Evolutionary conservation across 2,113 vertebrate species (phyloP).

Genomic region (Eptatretus burgeri): DNA sequence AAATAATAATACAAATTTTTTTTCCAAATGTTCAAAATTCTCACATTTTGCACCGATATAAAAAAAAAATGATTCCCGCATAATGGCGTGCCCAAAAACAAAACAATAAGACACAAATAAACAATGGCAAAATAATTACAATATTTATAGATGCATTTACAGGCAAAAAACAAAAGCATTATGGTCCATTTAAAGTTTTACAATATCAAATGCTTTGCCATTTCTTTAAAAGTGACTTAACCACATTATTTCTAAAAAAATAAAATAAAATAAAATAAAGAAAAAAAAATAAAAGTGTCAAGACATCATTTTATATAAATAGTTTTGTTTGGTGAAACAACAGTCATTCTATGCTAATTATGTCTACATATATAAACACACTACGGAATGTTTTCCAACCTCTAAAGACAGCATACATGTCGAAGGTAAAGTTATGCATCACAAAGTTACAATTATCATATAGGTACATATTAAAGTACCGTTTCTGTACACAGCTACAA

Average conservation of each 20-base stretch:
- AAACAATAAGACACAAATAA: slow-evolving; percentile 3
- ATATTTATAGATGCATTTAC: slow-evolving; percentile 6
- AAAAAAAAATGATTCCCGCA: slow-evolving; percentile 2
- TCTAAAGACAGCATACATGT: slow-evolving; percentile 6
- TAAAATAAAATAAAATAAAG: background rate
- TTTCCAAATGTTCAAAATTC: background rate
- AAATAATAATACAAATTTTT: slow-evolving; percentile 5
- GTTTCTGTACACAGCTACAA: slow-evolving; percentile 5
- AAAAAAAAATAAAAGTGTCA: background rate
- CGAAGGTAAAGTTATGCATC: slow-evolving; percentile 2
- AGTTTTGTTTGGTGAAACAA: slow-evolving; percentile 4
- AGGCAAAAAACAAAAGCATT: background rate
- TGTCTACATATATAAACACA: slow-evolving; percentile 5
- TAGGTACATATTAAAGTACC: slow-evolving; percentile 6
- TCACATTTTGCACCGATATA: slow-evolving; percentile 1
- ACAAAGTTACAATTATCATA: slow-evolving; percentile 6
- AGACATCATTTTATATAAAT: background rate
- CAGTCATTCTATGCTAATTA: slow-evolving; percentile 4
- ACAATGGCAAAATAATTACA: slow-evolving; percentile 7
- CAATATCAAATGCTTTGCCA: background rate
- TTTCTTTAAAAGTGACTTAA: slow-evolving; percentile 6
- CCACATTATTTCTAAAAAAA: slow-evolving; percentile 6
- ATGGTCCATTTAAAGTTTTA: slow-evolving; percentile 4
- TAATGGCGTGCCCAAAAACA: background rate
- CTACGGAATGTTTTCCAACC: slow-evolving; percentile 7